A percentile compares a stretch with the other conserved stretches of the same genome.
Evolutionary conservation across 2,888 invertebrate genomes (phyloP).

Genomic region (Lasioglossum zephyrum): DNA sequence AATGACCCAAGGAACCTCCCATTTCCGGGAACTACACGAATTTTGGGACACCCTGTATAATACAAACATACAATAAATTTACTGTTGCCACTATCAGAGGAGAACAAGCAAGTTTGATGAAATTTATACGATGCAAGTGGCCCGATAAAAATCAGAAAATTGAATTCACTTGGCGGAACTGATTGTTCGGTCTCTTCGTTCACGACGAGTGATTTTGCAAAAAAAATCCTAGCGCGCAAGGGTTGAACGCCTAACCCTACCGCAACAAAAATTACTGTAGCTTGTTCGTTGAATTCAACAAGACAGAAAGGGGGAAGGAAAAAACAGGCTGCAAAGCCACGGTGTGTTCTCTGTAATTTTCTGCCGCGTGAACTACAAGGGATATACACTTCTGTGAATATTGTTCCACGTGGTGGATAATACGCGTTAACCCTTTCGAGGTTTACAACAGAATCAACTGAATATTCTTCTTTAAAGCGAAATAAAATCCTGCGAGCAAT

Average conservation of each 20-base stretch:
- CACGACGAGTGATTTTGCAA: background rate
- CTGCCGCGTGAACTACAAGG: constrained; percentile 34
- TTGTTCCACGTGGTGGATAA: constrained; percentile 12
- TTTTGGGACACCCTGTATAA: too few species aligned
- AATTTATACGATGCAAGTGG: too few species aligned
- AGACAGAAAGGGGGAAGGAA: constrained; percentile 15
- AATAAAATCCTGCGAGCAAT: background rate
- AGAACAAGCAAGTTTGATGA: too few species aligned
- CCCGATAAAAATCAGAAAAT: too few species aligned
- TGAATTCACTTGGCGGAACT: too few species aligned
- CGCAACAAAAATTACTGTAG: background rate
- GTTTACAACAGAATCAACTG: background rate
- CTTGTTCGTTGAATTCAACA: background rate
- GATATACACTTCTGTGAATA: constrained; percentile 30
- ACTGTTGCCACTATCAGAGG: too few species aligned
- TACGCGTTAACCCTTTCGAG: background rate
- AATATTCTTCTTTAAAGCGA: background rate
- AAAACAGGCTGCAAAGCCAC: constrained; percentile 21
- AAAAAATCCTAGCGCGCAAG: background rate
- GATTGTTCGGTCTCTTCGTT: background rate
- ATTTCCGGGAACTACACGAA: too few species aligned
- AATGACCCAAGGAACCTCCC: too few species aligned
- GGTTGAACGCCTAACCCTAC: background rate
- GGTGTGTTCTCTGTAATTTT: constrained; percentile 32
- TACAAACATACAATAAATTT: too few species aligned